A percentile compares a stretch with the other conserved stretches of the same genome.
Conservation (phyloP, 1,140 invertebrate species). For the Drosophila obscura region DNA sequence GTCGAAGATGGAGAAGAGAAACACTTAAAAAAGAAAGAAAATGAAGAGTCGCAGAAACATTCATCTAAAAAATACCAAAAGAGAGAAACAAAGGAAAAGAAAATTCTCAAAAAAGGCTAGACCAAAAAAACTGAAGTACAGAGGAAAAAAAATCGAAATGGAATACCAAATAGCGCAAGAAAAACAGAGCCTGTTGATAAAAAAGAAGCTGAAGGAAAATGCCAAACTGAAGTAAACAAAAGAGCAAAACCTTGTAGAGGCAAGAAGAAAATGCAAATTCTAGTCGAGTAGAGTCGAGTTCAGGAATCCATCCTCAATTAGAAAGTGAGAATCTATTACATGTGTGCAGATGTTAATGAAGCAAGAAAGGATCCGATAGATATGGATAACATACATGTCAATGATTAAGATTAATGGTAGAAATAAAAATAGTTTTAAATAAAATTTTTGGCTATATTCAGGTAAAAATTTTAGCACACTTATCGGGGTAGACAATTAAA, state of each 20-base stretch:
- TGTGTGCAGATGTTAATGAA: conserved; percentile 16
- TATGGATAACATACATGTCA: not conserved
- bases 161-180: conserved; percentile 1
- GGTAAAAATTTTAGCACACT: conserved; percentile 8
- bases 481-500: not conserved
- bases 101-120: too few species aligned
- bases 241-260: not conserved
- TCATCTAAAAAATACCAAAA: not conserved
- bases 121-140: too few species aligned
- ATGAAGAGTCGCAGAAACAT: not conserved
- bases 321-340: conserved; percentile 11
- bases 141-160: not conserved
- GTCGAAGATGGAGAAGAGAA: conserved; percentile 7
- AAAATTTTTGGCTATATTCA: not conserved
- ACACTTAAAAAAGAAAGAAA: not conserved
- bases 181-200: not conserved
- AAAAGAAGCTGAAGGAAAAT: not conserved
- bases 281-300: not conserved
- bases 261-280: not conserved
- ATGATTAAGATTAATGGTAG: not conserved
- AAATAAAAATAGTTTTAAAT: not conserved
- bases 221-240: not conserved
- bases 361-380: too few species aligned
- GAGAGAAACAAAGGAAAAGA: not conserved
- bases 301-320: conserved; percentile 9